A percentile compares a stretch with the other conserved stretches of the same genome.
Conservation (phyloP, 2,113 vertebrate species). For the Ciconia boyciana region DNA sequence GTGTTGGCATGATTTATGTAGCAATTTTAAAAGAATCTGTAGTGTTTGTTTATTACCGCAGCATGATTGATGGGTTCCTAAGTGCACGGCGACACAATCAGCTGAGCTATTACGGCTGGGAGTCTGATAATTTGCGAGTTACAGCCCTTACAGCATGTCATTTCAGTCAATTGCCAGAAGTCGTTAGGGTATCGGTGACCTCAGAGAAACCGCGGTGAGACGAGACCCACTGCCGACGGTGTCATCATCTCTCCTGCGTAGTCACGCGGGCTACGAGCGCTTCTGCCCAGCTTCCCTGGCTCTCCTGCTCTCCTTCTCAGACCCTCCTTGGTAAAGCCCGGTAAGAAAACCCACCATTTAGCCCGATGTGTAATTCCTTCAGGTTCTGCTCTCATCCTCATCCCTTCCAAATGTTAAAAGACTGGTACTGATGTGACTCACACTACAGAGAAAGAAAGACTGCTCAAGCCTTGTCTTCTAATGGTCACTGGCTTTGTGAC, state of each 20-base stretch:
- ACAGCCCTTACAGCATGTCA: not conserved
- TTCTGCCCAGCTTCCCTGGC: not conserved
- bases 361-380: not conserved
- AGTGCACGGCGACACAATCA: not conserved
- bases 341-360: not conserved
- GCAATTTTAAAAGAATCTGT: constrained; percentile 40
- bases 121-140: constrained; percentile 31
- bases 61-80: constrained; percentile 44
- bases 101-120: not conserved
- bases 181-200: not conserved
- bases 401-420: not conserved
- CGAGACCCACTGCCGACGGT: fast-evolving
- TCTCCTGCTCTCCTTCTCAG: not conserved
- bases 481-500: not conserved
- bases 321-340: not conserved
- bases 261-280: not conserved
- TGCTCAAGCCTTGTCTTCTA: not conserved
- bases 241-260: not conserved
- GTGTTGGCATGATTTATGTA: constrained; percentile 39
- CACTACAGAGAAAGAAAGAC: not conserved
- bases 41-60: constrained; percentile 53
- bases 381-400: not conserved
- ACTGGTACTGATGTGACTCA: not conserved
- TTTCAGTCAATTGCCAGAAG: not conserved
- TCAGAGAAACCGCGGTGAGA: fast-evolving